Evolutionary conservation across 35 echinoderm and acorn worm genomes (phyloP), one percentile per base, ranked within the genome.

Genomic region (Diadema setosum): DNA sequence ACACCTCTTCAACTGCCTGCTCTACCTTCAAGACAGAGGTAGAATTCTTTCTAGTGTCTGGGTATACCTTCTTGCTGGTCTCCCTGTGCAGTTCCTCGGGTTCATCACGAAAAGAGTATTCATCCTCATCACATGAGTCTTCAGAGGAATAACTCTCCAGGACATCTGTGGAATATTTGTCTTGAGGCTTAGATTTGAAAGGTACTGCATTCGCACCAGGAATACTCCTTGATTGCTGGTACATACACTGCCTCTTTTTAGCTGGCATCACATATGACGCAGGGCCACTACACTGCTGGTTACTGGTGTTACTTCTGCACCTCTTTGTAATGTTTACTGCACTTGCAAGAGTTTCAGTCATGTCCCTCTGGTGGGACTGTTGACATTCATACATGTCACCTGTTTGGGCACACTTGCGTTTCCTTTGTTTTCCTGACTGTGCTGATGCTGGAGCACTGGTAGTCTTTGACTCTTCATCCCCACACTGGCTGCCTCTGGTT

Each of bases 81-180:
- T n/a, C n/a, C n/a, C n/a, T n/a, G n/a, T n/a, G n/a, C n/a, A 12
- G 73, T 35, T 78, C 40, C 39, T 78, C 37, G 24, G 36, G 14
- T 16, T 78, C 73, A 78, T 78, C 73, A 42, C 37, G 73, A 20
- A 78, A 78, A 4, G 35, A 16, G n/a, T 78, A 78, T 78, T 78
- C 73, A 78, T 41, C 73, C 21, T 78, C 73, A 42, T 76, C 70
- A 78, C 27, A 78, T 25, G 73, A 78, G 9, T 78, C 73, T 20
- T 76, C 70, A 78, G 35, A 78, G 37, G 73, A 78, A 44, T 78
- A 16, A 44, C 6, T 39, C 40, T 78, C 9, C 48, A 9, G 48
- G 9, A 11, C 9, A 9, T 11, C 48, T n/a, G 9, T 52, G n/a
- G 48, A 9, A 9, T 9, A 52, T 52, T 52, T 52, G n/a, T 52